Percentiles rank a stretch among this genome's conserved stretches.
These are phyloP conservation scores for Oscheius sp. DNA, from an alignment of 2,888 invertebrate genomes.

Conservation along the genomic window DNA sequence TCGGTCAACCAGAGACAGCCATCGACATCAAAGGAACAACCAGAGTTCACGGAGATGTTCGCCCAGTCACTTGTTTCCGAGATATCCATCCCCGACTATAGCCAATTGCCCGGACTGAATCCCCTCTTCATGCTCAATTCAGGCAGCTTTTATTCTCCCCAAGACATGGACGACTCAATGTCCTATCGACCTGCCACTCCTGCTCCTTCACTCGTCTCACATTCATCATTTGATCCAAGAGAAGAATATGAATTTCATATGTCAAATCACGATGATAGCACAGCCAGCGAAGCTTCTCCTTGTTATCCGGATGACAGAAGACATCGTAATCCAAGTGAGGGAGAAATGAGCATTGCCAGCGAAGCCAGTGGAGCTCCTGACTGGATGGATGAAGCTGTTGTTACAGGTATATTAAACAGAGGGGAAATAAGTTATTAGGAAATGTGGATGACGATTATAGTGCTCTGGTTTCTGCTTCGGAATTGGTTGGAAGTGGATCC, in stretches of 20 bases:
- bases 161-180: conserved; percentile 2
- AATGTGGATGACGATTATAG: conserved; percentile 28
- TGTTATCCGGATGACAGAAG: conserved; percentile 5
- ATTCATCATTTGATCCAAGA: conserved; percentile 11
- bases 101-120: conserved; percentile 1
- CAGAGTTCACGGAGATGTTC: not conserved
- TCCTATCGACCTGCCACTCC: conserved; percentile 22
- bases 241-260: not conserved
- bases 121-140: not conserved
- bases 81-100: not conserved
- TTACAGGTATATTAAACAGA: not conserved
- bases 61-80: not conserved
- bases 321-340: conserved; percentile 24
- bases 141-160: not conserved
- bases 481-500: conserved; percentile 20
- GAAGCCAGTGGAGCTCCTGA: conserved; percentile 28
- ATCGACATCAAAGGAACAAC: not conserved
- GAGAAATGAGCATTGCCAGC: conserved; percentile 24
- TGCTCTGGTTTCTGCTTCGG: conserved; percentile 23
- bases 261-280: conserved; percentile 5
- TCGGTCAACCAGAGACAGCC: not conserved
- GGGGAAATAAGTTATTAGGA: conserved; percentile 6
- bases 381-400: conserved; percentile 29
- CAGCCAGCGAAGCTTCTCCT: conserved; percentile 18
- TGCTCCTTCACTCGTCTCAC: conserved; percentile 22